Conservation (phyloP, 2,888 invertebrate genomes). For the Drosophila ezoana region DNA sequence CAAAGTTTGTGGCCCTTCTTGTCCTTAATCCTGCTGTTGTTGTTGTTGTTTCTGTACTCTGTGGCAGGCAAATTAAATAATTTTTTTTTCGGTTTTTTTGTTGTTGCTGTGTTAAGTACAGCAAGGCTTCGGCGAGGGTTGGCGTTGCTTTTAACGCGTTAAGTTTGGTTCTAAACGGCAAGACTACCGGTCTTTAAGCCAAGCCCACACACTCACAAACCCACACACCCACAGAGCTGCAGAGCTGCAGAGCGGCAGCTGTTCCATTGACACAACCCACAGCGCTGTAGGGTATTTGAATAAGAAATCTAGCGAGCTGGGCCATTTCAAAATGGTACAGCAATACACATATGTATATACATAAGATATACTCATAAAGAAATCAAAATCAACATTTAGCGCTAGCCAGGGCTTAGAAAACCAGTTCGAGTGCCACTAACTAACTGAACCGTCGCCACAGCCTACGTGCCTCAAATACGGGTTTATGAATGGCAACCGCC, state of each 20-base stretch:
- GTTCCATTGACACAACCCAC: constrained; percentile 45
- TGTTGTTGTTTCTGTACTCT: constrained; percentile 28
- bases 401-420: constrained; percentile 37
- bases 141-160: constrained; percentile 43
- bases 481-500: constrained; percentile 72
- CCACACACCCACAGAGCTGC: not conserved
- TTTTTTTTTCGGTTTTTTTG: constrained; percentile 7
- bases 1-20: constrained; percentile 54
- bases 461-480: constrained; percentile 74
- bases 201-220: constrained; percentile 20
- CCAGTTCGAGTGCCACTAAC: constrained; percentile 67
- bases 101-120: constrained; percentile 19
- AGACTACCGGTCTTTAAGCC: constrained; percentile 56
- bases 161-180: constrained; percentile 32
- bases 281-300: constrained; percentile 55
- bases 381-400: constrained; percentile 61
- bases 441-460: constrained; percentile 66
- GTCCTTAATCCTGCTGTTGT: not conserved
- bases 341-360: constrained; percentile 50
- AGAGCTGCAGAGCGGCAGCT: constrained; percentile 5
- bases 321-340: constrained; percentile 45
- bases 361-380: constrained; percentile 61
- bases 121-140: constrained; percentile 11
- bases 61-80: constrained; percentile 58
- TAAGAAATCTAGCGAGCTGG: constrained; percentile 40